Conservation (phyloP, 2,888 invertebrate species). For the Rhabditoides inermis region DNA sequence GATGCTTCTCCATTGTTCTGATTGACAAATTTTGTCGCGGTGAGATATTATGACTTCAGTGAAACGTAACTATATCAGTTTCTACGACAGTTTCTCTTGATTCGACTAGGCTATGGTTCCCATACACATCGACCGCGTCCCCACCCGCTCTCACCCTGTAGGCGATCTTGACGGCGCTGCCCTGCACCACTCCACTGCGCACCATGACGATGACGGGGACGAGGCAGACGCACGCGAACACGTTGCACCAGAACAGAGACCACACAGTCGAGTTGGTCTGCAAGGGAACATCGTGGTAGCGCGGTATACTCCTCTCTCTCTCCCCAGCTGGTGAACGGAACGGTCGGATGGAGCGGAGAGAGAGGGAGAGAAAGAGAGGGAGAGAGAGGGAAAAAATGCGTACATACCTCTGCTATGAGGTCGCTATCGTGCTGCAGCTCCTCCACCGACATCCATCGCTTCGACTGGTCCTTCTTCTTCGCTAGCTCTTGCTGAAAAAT, state of each 20-base stretch:
- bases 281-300: neutral
- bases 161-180: constrained; percentile 30
- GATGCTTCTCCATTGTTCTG: no score
- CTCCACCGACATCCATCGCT: constrained; percentile 30
- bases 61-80: no score
- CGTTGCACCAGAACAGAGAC: constrained; percentile 32
- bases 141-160: constrained; percentile 32
- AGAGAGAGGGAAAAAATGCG: neutral
- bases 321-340: neutral
- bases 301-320: neutral
- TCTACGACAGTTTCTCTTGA: no score
- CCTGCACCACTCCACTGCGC: constrained; percentile 25
- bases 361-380: neutral
- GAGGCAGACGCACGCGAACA: constrained; percentile 24
- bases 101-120: no score
- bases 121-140: no score
- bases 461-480: no score
- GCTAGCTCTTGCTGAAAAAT: no score
- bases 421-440: constrained; percentile 30
- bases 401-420: constrained; percentile 19
- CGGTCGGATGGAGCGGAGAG: neutral
- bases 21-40: no score
- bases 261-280: constrained; percentile 33
- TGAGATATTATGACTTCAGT: no score
- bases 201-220: constrained; percentile 24